Evolutionary conservation across 2,888 invertebrate genomes (phyloP).

Genomic region (Nysson spinosus): DNA sequence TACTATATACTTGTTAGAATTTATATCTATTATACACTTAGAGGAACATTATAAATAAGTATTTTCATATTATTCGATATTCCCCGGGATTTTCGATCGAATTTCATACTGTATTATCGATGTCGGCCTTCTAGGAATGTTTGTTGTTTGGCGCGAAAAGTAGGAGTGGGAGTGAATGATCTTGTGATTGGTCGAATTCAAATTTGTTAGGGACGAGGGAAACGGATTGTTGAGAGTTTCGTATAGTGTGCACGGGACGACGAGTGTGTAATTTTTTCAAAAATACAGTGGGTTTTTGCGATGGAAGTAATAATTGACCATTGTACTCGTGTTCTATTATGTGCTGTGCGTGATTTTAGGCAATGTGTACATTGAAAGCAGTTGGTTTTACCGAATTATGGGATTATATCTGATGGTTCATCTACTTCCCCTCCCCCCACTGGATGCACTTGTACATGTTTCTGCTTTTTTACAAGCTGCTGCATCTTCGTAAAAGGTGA

Average conservation of each 20-base stretch:
- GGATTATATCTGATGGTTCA: conserved; percentile 15
- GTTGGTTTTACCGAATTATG: conserved; percentile 22
- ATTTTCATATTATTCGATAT: neutral
- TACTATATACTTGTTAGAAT: no score
- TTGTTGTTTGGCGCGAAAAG: conserved; percentile 21
- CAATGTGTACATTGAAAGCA: conserved; percentile 5
- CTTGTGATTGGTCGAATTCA: no score
- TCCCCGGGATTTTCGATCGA: conserved; percentile 12
- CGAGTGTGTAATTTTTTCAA: neutral
- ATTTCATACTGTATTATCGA: conserved; percentile 39
- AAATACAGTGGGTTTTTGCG: neutral
- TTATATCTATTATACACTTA: neutral
- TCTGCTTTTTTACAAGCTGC: no score
- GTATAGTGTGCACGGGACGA: neutral
- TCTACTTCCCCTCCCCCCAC: neutral
- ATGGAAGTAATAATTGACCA: neutral
- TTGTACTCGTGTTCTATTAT: neutral
- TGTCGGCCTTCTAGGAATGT: conserved; percentile 4
- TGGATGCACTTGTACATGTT: no score
- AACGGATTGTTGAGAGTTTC: neutral
- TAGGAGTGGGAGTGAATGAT: no score
- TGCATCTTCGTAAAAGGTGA: conserved; percentile 26
- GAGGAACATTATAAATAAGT: neutral
- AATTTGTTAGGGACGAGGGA: neutral
- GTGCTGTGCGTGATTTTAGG: neutral